Percentiles rank a stretch among this genome's conserved stretches.
Conservation (phyloP, 2,797 vertebrate species). For the Catamblyrhynchus diadema region DNA sequence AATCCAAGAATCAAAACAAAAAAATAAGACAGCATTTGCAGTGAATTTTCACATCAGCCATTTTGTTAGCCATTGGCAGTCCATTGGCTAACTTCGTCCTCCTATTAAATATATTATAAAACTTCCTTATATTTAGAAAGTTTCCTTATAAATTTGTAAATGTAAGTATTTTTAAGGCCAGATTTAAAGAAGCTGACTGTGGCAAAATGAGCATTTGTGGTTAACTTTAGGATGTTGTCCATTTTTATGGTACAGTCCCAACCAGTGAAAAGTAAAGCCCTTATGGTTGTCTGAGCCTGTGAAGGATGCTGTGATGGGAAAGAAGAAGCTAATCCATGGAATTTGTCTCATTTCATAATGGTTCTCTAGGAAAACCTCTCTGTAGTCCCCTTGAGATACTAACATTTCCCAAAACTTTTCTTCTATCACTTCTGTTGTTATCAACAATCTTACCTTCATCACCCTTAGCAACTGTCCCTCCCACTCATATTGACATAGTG, state of each 20-base stretch:
- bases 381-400: background rate
- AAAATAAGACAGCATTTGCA: rapidly evolving
- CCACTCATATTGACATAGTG: background rate
- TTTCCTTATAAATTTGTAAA: background rate
- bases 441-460: background rate
- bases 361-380: background rate
- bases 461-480: background rate
- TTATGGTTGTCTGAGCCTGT: background rate
- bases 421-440: background rate
- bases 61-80: background rate
- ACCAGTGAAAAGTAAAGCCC: background rate
- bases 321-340: background rate
- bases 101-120: background rate
- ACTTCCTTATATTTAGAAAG: background rate
- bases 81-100: background rate
- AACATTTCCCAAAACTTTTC: background rate
- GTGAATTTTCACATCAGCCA: background rate
- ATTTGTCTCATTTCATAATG: background rate
- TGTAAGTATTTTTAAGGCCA: background rate
- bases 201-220: background rate
- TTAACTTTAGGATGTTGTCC: background rate
- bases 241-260: background rate
- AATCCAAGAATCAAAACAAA: background rate
- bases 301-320: background rate
- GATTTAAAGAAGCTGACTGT: background rate